Evolutionary conservation across 2,888 invertebrate genomes (phyloP), one percentile per base, ranked within the genome.

Genomic region (Himalopsyche japonica): DNA sequence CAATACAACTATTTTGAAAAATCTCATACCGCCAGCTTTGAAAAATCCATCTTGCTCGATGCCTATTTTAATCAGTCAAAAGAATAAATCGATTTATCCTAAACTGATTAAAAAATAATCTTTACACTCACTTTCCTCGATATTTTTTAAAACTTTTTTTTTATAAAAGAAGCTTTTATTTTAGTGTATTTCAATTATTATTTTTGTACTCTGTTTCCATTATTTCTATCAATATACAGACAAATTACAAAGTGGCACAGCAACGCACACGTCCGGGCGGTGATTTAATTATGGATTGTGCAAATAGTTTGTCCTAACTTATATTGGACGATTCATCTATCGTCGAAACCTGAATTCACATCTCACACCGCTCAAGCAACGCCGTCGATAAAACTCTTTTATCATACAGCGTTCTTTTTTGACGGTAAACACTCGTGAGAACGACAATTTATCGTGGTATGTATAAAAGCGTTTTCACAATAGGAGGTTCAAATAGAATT

Each of bases 221-320:
- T 77, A 43, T 77, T 37, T 77, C 7, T 77, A 5, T 10, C 77
- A 77, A 24, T 8, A 18, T 77, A 27, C 70, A 70, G 70, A 70
- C 77, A 37, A 43, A 20, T 34, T 3, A 20, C 77, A 34, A 37
- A 24, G 77, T 43, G 34, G 77, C 77, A 77, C 43, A 12, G 37
- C 37, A 20, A 70, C 70, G 70, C 70, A 70, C 81, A 80, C 84
- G 85, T 82, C 47, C 84, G 80, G 85, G 84, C 79, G 64, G 47
- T 79, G 32, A 82, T 82, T 83, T 85, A 85, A 85, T 84, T 86
- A 83, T 87, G 87, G 77, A 79, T 86, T 86, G 87, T 83, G 84
- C 83, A 86, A 87, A 86, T 83, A 87, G 57, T 37, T 43, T 81
- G 79, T 86, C 78, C 77, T 84, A 83, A 87, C 87, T 87, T 87